Conservation (phyloP, 1,140 invertebrate species). For the Hylaeus volcanicus region DNA sequence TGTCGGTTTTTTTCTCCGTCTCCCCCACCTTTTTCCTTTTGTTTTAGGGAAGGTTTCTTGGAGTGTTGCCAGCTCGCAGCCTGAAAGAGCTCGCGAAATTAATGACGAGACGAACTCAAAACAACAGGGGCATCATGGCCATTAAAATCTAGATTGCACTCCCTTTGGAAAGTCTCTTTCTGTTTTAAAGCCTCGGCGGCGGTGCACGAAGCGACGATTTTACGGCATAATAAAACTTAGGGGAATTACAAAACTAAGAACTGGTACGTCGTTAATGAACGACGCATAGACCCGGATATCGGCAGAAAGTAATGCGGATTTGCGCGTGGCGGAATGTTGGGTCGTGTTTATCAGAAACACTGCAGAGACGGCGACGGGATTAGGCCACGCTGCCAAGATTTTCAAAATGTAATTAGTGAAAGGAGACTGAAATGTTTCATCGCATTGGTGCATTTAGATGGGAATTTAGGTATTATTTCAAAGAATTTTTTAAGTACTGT, state of each 20-base stretch:
- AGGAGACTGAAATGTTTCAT: too few species aligned
- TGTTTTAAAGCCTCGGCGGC: constrained; percentile 41
- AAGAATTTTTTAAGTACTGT: too few species aligned
- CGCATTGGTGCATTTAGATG: too few species aligned
- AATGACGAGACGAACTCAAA: constrained; percentile 59
- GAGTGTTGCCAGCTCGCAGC: constrained; percentile 37
- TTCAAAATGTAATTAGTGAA: background rate
- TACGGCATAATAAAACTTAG: constrained; percentile 49
- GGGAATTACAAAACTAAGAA: constrained; percentile 30
- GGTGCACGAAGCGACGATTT: constrained; percentile 42
- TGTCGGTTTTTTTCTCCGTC: background rate
- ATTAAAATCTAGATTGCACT: constrained; percentile 51
- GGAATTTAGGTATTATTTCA: too few species aligned
- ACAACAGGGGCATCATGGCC: constrained; percentile 54
- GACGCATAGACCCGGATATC: background rate
- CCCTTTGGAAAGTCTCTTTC: constrained; percentile 20
- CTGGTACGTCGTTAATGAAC: constrained; percentile 40
- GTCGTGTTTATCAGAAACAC: background rate
- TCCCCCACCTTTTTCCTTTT: background rate
- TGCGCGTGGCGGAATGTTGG: background rate
- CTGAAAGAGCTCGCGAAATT: constrained; percentile 52
- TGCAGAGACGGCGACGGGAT: too few species aligned
- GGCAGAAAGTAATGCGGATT: background rate
- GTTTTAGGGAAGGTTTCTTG: constrained; percentile 13
- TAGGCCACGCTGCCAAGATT: background rate